Percentiles rank a stretch among this genome's conserved stretches.
Evolutionary conservation across 2,113 vertebrate genomes (phyloP).

Genomic region (Thryonomys swinderianus): DNA sequence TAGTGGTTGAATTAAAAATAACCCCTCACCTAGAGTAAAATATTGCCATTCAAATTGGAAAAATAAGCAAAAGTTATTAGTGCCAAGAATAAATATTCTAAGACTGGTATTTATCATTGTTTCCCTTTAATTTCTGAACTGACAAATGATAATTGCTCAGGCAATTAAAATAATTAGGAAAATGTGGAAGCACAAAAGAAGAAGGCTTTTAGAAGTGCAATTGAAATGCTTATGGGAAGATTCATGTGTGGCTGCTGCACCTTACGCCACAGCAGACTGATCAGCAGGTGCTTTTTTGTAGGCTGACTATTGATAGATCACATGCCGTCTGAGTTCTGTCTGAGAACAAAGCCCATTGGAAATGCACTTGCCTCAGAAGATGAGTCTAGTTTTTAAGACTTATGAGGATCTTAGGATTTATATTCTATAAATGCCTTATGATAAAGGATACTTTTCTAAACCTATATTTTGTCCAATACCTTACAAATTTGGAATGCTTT

Average conservation of each 20-base stretch:
- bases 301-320: neutral
- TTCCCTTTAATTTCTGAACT: constrained; percentile 74
- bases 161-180: constrained; percentile 81
- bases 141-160: constrained; percentile 78
- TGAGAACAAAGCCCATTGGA: neutral
- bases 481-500: neutral
- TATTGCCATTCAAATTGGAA: constrained; percentile 55
- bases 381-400: neutral
- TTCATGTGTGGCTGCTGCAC: constrained; percentile 20
- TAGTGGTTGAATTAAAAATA: constrained; percentile 60
- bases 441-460: constrained; percentile 24
- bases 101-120: constrained; percentile 76
- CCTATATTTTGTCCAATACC: constrained; percentile 3
- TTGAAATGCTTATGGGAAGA: constrained; percentile 68
- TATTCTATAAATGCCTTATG: neutral
- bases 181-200: constrained; percentile 72
- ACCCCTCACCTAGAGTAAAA: constrained; percentile 58
- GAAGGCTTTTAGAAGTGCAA: constrained; percentile 62
- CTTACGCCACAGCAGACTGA: constrained; percentile 51
- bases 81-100: constrained; percentile 67
- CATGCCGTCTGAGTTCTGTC: constrained; percentile 13
- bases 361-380: neutral
- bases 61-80: constrained; percentile 75
- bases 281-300: constrained; percentile 64
- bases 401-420: neutral